Conservation (phyloP, 2,888 invertebrate genomes). For the Tinea pellionella region DNA sequence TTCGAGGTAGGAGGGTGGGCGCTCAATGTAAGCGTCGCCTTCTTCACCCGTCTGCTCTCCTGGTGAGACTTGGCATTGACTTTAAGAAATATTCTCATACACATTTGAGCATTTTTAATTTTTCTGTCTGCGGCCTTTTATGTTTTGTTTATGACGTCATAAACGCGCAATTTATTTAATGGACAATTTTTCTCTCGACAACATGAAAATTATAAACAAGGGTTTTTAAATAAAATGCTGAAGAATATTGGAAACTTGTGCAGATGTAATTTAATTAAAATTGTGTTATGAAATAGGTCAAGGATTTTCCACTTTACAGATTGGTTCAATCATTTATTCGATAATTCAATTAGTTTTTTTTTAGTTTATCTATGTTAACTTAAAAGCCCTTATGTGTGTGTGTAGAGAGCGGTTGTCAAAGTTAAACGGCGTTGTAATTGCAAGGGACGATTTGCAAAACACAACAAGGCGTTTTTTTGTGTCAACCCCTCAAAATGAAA, state of each 20-base stretch:
- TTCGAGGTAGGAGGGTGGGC: not conserved
- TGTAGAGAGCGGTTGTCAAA: not conserved
- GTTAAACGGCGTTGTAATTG: not conserved
- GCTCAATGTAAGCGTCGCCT: slow-evolving; percentile 21
- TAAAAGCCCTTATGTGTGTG: not conserved
- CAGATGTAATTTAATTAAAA: not conserved
- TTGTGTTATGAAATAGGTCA: not conserved
- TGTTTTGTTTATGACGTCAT: not conserved
- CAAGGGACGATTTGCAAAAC: not conserved
- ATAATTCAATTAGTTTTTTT: too few relatives aligned
- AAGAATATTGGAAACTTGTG: not conserved
- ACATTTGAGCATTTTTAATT: not conserved
- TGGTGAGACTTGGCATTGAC: slow-evolving; percentile 68
- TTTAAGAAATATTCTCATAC: slow-evolving; percentile 30
- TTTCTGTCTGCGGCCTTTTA: not conserved
- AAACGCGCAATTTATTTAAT: not conserved
- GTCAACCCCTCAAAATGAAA: not conserved
- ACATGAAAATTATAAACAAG: not conserved
- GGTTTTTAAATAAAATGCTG: not conserved
- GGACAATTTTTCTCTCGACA: not conserved
- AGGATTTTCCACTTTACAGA: not conserved
- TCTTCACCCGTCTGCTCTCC: slow-evolving; percentile 36
- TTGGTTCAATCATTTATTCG: too few relatives aligned
- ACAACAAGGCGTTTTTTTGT: not conserved
- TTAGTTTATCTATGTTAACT: not conserved